A percentile compares a stretch with the other conserved stretches of the same genome.
These are phyloP conservation scores for Microplitis demolitor DNA, from an alignment of 1,140 invertebrate species.

Conservation along the genomic window DNA sequence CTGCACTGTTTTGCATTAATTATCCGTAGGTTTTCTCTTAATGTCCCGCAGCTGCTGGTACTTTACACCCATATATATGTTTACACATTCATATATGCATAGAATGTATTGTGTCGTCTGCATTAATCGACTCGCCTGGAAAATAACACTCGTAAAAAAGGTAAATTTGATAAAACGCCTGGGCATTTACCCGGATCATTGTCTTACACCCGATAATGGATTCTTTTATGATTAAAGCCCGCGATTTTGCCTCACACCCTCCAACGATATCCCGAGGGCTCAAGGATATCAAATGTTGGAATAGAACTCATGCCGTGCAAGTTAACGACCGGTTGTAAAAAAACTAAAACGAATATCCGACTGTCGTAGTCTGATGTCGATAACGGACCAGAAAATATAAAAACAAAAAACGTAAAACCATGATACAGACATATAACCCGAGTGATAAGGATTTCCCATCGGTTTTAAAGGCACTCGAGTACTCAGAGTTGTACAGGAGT, in stretches of 20 bases:
- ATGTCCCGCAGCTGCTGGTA: not conserved
- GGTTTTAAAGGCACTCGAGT: not conserved
- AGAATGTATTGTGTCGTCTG: no score
- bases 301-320: not conserved
- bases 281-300: not conserved
- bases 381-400: conserved; percentile 6
- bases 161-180: not conserved
- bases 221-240: conserved; percentile 14
- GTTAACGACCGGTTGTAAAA: conserved; percentile 39
- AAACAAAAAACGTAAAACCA: not conserved
- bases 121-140: not conserved
- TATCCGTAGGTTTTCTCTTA: not conserved
- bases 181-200: not conserved
- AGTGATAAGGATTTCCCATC: conserved; percentile 12
- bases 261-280: not conserved
- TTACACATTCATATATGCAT: not conserved
- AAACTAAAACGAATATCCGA: conserved; percentile 39
- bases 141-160: not conserved
- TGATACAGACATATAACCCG: not conserved
- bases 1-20: conserved; percentile 2
- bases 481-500: no score
- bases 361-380: conserved; percentile 13
- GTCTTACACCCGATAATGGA: conserved; percentile 14
- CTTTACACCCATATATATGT: no score
- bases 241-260: not conserved